Base-by-base conservation (phyloP, 2,113 vertebrate genomes). In the Danio rerio region DNA sequence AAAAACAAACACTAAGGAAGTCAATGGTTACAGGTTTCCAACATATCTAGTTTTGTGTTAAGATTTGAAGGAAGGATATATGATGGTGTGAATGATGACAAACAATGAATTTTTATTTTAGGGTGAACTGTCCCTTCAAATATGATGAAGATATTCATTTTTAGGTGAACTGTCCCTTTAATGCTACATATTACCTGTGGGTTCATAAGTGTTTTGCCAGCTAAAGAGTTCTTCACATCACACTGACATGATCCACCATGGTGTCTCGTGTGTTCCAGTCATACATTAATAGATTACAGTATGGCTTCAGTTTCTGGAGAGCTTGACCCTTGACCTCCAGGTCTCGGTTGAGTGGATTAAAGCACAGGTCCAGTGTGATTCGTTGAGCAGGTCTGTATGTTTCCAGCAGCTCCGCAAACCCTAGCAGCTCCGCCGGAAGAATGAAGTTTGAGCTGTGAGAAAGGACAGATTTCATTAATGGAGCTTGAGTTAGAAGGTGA, bases 391-490 rank as follows among this genome's bases (percentile, higher is more conserved):
- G 93, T 59, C 75, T 90, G 52, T 90, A 87, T 4, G 42, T 81
- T 87, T 90, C 93, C 40, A 84, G 49, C 40, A 63, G 80, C 40
- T 61, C 68, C 73, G 93, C 92, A 18, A 99, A 98, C 83, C 94
- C 93, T 84, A 96, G 90, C 61, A 99, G 94, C 31, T 97, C 96
- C 68, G 94, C 93, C 0, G 96, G 94, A 81, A 94, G 94, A 80
- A 97, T 97, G 84, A 96, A 97, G 82, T 99, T 97, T 9, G 96
- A 96, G 87, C 97, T 98, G 91, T 80, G 7, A 61, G 10, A 73
- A 71, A 53, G 80, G 5, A 16, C 10, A 55, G 0, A 16, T 52
- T 15, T 31, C 21, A 65, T 9, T 43, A 6, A 31, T 31, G 3
- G 31, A 31, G 1, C 31, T 31, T 1, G 31, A 31, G 3, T 31